Evolutionary conservation across 2,888 invertebrate genomes (phyloP), one percentile per base, ranked within the genome.

Genomic region (Harmothoe impar): DNA sequence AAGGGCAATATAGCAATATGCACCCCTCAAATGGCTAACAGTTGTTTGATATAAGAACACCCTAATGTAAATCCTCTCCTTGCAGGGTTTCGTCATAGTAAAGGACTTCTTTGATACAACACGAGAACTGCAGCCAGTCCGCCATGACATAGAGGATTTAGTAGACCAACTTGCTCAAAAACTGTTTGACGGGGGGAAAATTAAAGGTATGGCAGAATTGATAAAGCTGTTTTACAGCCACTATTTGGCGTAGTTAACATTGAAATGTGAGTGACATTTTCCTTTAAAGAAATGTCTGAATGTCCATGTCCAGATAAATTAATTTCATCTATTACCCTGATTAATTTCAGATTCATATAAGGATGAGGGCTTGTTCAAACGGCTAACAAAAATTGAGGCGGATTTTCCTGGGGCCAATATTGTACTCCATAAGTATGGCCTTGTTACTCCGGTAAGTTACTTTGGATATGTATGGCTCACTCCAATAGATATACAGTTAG

Each of bases 391-490:
- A 90, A 91, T 95, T 33, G 94, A 95, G 89, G 93, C 94, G 77
- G 95, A 95, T n/a, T 94, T 94, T 89, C 93, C 93, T 20, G 95
- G 95, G 35, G 93, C 95, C 23, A 94, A 94, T 91, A 93, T 95
- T 88, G 91, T 95, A 20, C 91, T 95, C 31, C 94, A 94, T 89
- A 95, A 95, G 92, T 92, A 93, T 77, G 94, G 94, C 89, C 94
- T 93, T 62, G 93, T 95, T 90, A 94, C 94, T 43, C 92, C 93
- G 92, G 94, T 94, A 88, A 51, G 84, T 84, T 1, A 5, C 7
- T 25, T 31, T 81, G n/a, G n/a, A n/a, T n/a, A 68, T 68, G n/a
- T n/a, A n/a, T n/a, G n/a, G n/a, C n/a, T n/a, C n/a, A n/a, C n/a
- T n/a, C n/a, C n/a, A n/a, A n/a, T n/a, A n/a, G n/a, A n/a, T n/a